phyloP scores from a whole-genome alignment of 2,888 invertebrate species.

The Himalopsyche tibetana region DNA sequence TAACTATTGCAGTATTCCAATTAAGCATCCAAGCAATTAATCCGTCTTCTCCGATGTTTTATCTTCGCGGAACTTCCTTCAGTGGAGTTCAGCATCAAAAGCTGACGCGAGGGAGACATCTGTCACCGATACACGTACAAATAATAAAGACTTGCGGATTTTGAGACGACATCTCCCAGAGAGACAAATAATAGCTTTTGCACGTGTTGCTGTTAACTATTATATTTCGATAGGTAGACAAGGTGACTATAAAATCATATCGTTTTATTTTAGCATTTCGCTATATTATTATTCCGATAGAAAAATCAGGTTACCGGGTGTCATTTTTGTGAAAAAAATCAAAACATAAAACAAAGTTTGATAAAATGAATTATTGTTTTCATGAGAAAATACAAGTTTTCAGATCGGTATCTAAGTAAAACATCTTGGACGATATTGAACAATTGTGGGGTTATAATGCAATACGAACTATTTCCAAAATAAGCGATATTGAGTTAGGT shows the following conservation, averaged over 20 bases:
- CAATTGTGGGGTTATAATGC: too few relatives aligned
- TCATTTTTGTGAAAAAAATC: too few relatives aligned
- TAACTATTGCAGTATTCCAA: background rate
- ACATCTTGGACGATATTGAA: too few relatives aligned
- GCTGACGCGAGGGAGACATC: background rate
- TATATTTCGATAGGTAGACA: background rate
- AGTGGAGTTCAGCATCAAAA: background rate
- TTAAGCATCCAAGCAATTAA: constrained; percentile 9
- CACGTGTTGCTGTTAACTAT: constrained; percentile 23
- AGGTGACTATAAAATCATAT: background rate
- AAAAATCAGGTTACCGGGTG: too few relatives aligned
- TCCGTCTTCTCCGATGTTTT: background rate
- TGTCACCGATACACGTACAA: constrained; percentile 36
- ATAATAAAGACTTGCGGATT: constrained; percentile 33
- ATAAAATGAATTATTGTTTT: too few relatives aligned
- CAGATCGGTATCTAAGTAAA: too few relatives aligned
- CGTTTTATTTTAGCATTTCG: too few relatives aligned
- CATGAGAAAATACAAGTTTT: too few relatives aligned
- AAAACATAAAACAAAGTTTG: too few relatives aligned
- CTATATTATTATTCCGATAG: too few relatives aligned
- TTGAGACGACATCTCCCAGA: background rate
- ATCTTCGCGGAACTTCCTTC: background rate
- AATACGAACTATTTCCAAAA: too few relatives aligned
- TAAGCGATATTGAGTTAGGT: too few relatives aligned
- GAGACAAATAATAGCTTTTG: constrained; percentile 5